Evolutionary conservation across 1,140 invertebrate species (phyloP), one percentile per base, ranked within the genome.

Genomic region (Monochamus saltuarius): DNA sequence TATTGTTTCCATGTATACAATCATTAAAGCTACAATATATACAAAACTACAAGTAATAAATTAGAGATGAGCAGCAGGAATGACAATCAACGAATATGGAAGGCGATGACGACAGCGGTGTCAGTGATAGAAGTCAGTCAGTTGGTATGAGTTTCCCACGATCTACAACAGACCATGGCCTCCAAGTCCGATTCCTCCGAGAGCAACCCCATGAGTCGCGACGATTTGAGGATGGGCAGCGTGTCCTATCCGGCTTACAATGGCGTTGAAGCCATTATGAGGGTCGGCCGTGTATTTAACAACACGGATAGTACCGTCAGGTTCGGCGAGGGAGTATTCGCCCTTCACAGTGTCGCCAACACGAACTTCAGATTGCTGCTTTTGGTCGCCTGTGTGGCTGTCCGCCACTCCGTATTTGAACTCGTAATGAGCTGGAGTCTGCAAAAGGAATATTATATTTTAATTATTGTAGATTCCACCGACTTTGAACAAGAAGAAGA

Each of bases 361-460:
- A 58, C 59, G 63, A 40, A 50, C 72, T 67, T 55, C 70, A 46
- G 11, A 29, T 59, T 85, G 83, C 11, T 82, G 82, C 61, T 85
- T 85, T 0, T 84, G 78, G 65, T 89, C 86, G 0, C 87, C 87
- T 0, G 86, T 87, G 14, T 84, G 79, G 43, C 81, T 80, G 72
- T 89, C 87, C 47, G 86, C 82, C 6, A 89, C 86, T 10, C 84
- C 86, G 62, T 89, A 88, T 55, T 85, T 85, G 61, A 85, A 89
- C 8, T 84, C 78, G 64, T 89, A 89, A 70, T 83, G 84, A 0
- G 86, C 85, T 70, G 83, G 81, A 29, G 84, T 38, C 51, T 54
- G 36, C 4, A 29, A 51, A 35, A 16, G 1, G 6, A 47, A 16
- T 29, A 29, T n/a, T 6, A 29, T 29, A 29, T 29, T 29, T 29